Evolutionary conservation across 1,140 invertebrate species (phyloP), one percentile per base, ranked within the genome.

Genomic region (Calephelis virginiensis): DNA sequence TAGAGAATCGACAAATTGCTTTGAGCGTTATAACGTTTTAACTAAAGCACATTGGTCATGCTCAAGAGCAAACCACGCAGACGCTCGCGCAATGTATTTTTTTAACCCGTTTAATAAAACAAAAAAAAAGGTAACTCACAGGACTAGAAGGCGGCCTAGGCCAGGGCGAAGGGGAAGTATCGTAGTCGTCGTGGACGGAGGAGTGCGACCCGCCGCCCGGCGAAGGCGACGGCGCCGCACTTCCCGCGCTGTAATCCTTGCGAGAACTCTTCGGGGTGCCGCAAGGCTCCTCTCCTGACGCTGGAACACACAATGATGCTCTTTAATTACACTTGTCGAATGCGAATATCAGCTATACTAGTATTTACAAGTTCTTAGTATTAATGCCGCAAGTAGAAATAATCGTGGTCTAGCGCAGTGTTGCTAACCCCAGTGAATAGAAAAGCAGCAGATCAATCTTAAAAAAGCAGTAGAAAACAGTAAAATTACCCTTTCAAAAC

Each of bases 151-250:
- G 96, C 74, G 97, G 97, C 76, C 97, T 93, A 64, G 96, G 94
- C 96, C 96, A 97, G 69, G 92, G 92, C 80, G 95, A 94, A 67
- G 97, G 96, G 85, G 94, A 96, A 77, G 97, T 95, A 86, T 97
- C 97, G 92, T 97, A 98, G 80, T 98, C 97, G 81, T 98, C 97
- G 81, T 97, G 97, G 80, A 96, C 80, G 8, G 96, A 96, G 83
- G 96, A 92, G 95, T 95, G 92, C 93, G 89, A 95, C 68, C 95
- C 95, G 72, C 95, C 95, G 77, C 96, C 95, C 63, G 97, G 97
- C 66, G 97, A 91, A 11, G 90, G 89, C 70, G 97, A 91, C 7
- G 89, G 89, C 69, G 89, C 89, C 67, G 89, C 89, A 74, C 93
- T 84, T 74, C 88, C 87, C 56, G 90, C 81, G 53, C 82, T 82